These are phyloP conservation scores for Gallirallus australis DNA, from an alignment of 2,797 vertebrate species.

Conservation along the genomic window DNA sequence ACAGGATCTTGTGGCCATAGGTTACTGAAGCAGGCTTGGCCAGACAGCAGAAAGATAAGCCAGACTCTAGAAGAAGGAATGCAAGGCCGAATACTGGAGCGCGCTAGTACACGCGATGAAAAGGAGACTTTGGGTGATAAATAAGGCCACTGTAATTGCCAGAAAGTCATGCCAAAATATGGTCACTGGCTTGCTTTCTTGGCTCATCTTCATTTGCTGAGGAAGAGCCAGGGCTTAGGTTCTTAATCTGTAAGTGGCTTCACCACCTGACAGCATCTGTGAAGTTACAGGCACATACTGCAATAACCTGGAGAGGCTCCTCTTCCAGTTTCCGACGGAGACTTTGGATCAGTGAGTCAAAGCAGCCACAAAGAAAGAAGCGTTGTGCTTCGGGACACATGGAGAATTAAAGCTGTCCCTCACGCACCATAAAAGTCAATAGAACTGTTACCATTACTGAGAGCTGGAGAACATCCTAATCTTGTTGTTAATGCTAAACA, in stretches of 20 bases:
- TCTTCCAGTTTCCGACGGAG: not conserved
- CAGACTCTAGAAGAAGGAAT: slow-evolving; percentile 17
- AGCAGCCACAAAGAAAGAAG: not conserved
- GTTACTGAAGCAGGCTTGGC: not conserved
- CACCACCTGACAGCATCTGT: not conserved
- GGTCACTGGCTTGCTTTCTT: slow-evolving; percentile 24
- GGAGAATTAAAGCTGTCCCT: not conserved
- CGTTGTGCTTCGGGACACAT: not conserved
- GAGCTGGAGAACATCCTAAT: not conserved
- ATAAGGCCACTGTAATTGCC: not conserved
- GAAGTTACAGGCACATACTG: not conserved
- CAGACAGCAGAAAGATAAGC: slow-evolving; percentile 45
- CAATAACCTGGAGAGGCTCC: not conserved
- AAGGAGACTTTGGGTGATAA: slow-evolving; percentile 1
- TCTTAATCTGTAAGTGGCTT: not conserved
- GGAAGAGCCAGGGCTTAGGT: not conserved
- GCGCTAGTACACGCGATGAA: not conserved
- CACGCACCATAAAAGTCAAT: not conserved
- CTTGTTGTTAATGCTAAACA: rapidly evolving
- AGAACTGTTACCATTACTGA: not conserved
- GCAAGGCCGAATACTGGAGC: not conserved
- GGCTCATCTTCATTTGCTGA: not conserved
- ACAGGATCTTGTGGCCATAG: not conserved
- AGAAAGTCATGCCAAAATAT: slow-evolving; percentile 8
- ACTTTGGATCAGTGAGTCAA: not conserved